These are phyloP conservation scores for Metridium senile DNA, from an alignment of 92 coral and sea anemone genomes.

Conservation along the genomic window DNA sequence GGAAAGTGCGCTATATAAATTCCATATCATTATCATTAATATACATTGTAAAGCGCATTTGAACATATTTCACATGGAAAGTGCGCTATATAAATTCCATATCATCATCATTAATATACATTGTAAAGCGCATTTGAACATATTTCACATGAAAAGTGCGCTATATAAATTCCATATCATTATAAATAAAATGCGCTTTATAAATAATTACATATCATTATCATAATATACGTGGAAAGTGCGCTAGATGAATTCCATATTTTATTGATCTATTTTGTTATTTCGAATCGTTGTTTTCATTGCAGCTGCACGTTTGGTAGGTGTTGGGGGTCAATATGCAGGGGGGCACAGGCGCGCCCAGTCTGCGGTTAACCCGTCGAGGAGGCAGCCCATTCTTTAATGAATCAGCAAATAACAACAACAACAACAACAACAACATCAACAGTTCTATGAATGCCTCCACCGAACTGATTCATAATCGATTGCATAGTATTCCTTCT, in stretches of 20 bases:
- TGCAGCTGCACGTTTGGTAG: neutral
- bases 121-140: too few relatives aligned
- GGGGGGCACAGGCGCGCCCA: conserved; percentile 17
- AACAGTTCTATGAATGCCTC: conserved; percentile 3
- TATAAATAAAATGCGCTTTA: too few relatives aligned
- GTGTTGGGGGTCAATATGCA: conserved; percentile 18
- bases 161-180: too few relatives aligned
- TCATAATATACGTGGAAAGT: too few relatives aligned
- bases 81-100: too few relatives aligned
- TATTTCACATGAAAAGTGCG: too few relatives aligned
- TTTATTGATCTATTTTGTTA: neutral
- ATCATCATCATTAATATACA: too few relatives aligned
- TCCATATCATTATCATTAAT: too few relatives aligned
- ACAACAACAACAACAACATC: neutral
- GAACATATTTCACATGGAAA: too few relatives aligned
- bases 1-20: too few relatives aligned
- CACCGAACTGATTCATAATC: conserved; percentile 17
- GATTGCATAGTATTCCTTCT: conserved; percentile 25
- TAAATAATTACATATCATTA: too few relatives aligned
- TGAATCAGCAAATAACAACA: conserved; percentile 24
- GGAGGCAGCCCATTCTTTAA: conserved; percentile 50
- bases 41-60: too few relatives aligned
- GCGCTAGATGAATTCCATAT: neutral
- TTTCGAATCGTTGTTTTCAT: neutral
- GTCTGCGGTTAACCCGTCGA: conserved; percentile 24